These are phyloP conservation scores for Aproaerema taeniolella DNA, from an alignment of 2,888 invertebrate genomes.

Conservation along the genomic window DNA sequence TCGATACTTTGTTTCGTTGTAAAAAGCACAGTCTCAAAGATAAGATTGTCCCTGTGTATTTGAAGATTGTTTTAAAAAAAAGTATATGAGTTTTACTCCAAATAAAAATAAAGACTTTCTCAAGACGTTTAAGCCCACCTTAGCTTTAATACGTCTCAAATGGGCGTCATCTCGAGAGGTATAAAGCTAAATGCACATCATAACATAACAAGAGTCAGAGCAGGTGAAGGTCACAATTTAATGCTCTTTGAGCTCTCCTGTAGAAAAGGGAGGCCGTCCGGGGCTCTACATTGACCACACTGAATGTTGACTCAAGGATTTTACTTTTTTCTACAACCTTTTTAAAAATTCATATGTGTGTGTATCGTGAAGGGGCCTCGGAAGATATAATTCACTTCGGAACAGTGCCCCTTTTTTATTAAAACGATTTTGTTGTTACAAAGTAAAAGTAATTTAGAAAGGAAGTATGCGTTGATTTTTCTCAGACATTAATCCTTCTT, in stretches of 20 bases:
- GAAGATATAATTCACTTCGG: conserved; percentile 47
- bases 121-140: no score
- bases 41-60: no score
- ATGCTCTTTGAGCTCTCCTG: conserved; percentile 6
- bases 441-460: conserved; percentile 21
- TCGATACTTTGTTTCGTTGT: no score
- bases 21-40: no score
- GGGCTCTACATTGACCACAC: conserved; percentile 19
- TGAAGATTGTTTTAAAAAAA: no score
- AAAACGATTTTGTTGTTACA: conserved; percentile 36
- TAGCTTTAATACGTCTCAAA: no score
- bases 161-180: not conserved
- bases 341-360: conserved; percentile 23
- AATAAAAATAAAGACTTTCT: no score
- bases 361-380: conserved; percentile 30
- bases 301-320: conserved; percentile 18
- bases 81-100: no score
- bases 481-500: conserved; percentile 18
- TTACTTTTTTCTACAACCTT: conserved; percentile 22
- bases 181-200: not conserved
- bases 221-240: conserved; percentile 9
- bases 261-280: conserved; percentile 5
- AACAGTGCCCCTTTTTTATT: conserved; percentile 23
- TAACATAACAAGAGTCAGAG: no score
- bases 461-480: conserved; percentile 36